A percentile compares a stretch with the other conserved stretches of the same genome.
Conservation (phyloP, 1,140 invertebrate genomes). For the Drosophila dunni region DNA sequence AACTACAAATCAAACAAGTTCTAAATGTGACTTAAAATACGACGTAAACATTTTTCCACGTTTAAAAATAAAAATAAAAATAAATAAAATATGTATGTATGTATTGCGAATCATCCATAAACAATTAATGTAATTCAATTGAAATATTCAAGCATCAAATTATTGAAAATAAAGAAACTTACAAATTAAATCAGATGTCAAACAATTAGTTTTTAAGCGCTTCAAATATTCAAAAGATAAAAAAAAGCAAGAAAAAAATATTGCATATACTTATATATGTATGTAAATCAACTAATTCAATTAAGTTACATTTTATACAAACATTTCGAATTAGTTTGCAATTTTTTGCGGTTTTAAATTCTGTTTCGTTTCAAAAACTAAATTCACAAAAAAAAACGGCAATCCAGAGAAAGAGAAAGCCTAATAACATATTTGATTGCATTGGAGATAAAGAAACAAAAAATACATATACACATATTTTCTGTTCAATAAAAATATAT, state of each 20-base stretch:
- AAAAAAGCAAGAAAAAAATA: constrained; percentile 46
- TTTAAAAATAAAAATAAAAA: constrained; percentile 33
- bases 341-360: constrained; percentile 57
- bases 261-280: constrained; percentile 8
- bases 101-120: constrained; percentile 31
- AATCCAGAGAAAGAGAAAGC: constrained; percentile 15
- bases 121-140: constrained; percentile 61
- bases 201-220: constrained; percentile 73
- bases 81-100: constrained; percentile 19
- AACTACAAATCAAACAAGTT: constrained; percentile 76
- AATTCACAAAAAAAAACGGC: constrained; percentile 27
- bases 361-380: constrained; percentile 27
- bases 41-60: constrained; percentile 74
- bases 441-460: constrained; percentile 60
- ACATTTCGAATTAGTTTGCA: constrained; percentile 69
- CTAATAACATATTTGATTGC: constrained; percentile 49
- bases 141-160: constrained; percentile 46
- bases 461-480: constrained; percentile 74
- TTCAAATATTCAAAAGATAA: constrained; percentile 42
- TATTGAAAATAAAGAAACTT: neutral
- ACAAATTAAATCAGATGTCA: constrained; percentile 57
- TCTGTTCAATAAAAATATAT: constrained; percentile 82
- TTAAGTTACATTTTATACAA: constrained; percentile 77
- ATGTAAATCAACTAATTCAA: constrained; percentile 66
- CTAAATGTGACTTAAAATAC: constrained; percentile 81